Percentiles rank a stretch among this genome's conserved stretches.
phyloP scores from a whole-genome alignment of 2,888 invertebrate species.

The Cryptocheilus praepositus region DNA sequence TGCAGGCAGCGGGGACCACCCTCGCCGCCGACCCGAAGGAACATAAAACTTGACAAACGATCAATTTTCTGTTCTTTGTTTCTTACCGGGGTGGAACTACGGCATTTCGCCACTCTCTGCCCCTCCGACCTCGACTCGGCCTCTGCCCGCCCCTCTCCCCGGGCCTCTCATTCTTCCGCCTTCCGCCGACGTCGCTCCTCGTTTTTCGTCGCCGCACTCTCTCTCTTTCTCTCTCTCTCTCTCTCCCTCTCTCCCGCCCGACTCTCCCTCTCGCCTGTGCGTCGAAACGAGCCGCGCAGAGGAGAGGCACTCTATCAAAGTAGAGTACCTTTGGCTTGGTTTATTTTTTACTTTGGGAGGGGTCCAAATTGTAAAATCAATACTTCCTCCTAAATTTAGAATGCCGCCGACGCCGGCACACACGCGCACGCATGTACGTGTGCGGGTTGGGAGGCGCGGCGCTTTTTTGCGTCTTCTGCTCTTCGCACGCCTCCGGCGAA shows the following conservation, averaged over 20 bases:
- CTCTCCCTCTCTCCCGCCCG: constrained; percentile 31
- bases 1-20: constrained; percentile 12
- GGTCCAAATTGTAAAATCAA: constrained; percentile 75
- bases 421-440: constrained; percentile 34
- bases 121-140: constrained; percentile 3
- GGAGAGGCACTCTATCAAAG: constrained; percentile 73
- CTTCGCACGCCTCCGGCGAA: no score
- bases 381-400: constrained; percentile 73
- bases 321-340: constrained; percentile 74
- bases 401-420: constrained; percentile 52
- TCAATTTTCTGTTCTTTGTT: constrained; percentile 72
- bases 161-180: constrained; percentile 3
- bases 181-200: constrained; percentile 10
- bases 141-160: neutral
- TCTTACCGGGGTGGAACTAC: constrained; percentile 58
- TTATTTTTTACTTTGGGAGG: constrained; percentile 74
- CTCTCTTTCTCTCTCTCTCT: constrained; percentile 30
- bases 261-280: constrained; percentile 53
- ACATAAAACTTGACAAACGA: constrained; percentile 72
- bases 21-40: constrained; percentile 50
- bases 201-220: neutral
- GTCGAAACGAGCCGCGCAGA: constrained; percentile 68
- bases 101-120: constrained; percentile 49
- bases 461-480: constrained; percentile 33
- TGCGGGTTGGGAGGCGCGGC: constrained; percentile 24